These are phyloP conservation scores for Drosophila tripunctata DNA, from an alignment of 2,888 invertebrate genomes.

Conservation along the genomic window DNA sequence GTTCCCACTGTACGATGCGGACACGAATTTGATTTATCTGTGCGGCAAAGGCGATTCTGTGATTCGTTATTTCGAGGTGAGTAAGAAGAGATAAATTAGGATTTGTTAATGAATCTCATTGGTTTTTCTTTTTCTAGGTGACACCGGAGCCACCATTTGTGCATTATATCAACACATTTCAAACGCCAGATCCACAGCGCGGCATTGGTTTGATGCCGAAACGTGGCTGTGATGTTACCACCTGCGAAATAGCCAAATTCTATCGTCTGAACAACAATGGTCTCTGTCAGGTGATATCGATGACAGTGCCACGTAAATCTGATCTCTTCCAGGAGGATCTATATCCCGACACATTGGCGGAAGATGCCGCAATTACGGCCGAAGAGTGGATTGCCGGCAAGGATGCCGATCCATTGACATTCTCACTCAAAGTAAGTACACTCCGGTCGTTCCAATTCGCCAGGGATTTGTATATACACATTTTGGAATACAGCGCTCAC, in stretches of 20 bases:
- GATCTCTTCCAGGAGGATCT: constrained; percentile 98
- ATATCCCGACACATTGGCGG: constrained; percentile 97
- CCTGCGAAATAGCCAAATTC: constrained; percentile 97
- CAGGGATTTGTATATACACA: too few species aligned
- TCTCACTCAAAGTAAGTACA: constrained; percentile 95
- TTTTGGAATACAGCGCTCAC: constrained; percentile 80
- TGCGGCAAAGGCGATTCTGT: constrained; percentile 99
- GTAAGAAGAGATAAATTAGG: not conserved
- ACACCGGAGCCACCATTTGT: constrained; percentile 97
- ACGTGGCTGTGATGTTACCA: constrained; percentile 96
- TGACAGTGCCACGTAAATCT: constrained; percentile 99
- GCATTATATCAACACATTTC: constrained; percentile 98
- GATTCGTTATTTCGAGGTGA: constrained; percentile 94
- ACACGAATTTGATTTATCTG: constrained; percentile 96
- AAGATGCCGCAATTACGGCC: constrained; percentile 93
- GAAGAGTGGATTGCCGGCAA: constrained; percentile 96
- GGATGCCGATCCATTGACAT: constrained; percentile 95
- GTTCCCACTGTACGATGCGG: constrained; percentile 98
- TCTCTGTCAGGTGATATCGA: constrained; percentile 95
- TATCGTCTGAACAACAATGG: constrained; percentile 97
- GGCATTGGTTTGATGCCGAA: constrained; percentile 99
- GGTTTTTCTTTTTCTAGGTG: constrained; percentile 86
- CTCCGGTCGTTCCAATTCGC: constrained; percentile 10
- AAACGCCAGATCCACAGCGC: constrained; percentile 98
- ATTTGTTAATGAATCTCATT: not conserved